A percentile compares a stretch with the other conserved stretches of the same genome.
phyloP scores from a whole-genome alignment of 2,113 vertebrate species.

The Coregonus clupeaformis region DNA sequence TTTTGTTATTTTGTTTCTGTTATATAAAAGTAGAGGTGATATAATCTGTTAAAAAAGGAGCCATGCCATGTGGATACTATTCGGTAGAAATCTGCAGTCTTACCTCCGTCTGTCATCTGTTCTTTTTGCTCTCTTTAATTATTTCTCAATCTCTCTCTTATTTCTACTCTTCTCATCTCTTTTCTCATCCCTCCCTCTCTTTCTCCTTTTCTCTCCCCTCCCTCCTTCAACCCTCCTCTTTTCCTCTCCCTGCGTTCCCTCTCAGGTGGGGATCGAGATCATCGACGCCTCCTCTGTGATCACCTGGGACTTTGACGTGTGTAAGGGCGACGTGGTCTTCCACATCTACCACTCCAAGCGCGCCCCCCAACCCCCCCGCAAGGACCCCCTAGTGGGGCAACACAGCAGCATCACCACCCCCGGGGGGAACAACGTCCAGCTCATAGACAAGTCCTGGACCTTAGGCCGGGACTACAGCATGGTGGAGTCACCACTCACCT shows the following conservation, averaged over 20 bases:
- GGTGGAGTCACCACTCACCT: constrained; percentile 90
- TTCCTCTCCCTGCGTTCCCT: not conserved
- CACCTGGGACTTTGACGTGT: constrained; percentile 98
- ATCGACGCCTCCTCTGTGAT: constrained; percentile 93
- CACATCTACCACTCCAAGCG: constrained; percentile 96
- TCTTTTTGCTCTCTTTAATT: too few species aligned
- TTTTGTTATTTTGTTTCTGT: not conserved
- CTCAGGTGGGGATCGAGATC: constrained; percentile 89
- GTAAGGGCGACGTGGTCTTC: constrained; percentile 94
- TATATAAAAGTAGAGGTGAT: constrained; percentile 8
- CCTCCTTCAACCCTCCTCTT: not conserved
- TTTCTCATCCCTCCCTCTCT: not conserved
- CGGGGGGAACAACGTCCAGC: constrained; percentile 90
- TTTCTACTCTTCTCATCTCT: not conserved
- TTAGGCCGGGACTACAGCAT: constrained; percentile 92
- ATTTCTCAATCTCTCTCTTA: not conserved
- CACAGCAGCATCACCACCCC: constrained; percentile 88
- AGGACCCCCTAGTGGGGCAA: constrained; percentile 84
- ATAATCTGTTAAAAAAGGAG: constrained; percentile 4
- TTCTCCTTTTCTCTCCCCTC: not conserved
- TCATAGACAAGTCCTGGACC: constrained; percentile 92
- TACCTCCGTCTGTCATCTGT: not conserved
- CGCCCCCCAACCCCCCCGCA: constrained; percentile 85
- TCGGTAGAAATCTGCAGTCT: not conserved
- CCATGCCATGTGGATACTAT: not conserved